Evolutionary conservation across 2,113 vertebrate species (phyloP), one percentile per base, ranked within the genome.

Genomic region (Notothenia coriiceps): DNA sequence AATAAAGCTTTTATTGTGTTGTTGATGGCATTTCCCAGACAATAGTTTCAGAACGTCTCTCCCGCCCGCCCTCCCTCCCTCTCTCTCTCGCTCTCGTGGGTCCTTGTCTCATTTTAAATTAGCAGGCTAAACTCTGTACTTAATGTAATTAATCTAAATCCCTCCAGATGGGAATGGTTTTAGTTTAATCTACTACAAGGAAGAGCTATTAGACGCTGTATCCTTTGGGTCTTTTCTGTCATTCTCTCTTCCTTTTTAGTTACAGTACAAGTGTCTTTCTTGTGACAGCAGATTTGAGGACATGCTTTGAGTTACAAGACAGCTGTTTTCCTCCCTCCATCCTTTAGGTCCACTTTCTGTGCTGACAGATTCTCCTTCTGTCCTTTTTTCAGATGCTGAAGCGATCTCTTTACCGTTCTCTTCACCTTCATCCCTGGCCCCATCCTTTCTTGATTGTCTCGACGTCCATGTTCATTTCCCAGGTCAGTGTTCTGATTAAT

Each of bases 141-240:
- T 55, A 61, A 47, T 76, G 66, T 87, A 87, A 89, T 86, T 61
- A 85, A 89, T 85, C 70, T 86, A 78, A 91, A 79, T 82, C 82
- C 64, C 70, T 80, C 86, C 89, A 88, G 79, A 86, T 92, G 85
- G 63, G 56, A 80, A 82, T 25, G 64, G 67, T 79, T 90, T 88
- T 55, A 83, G 63, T 86, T 87, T 83, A 69, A 79, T 87, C 46
- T 11, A 20, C 52, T 61, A 65, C 56, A 76, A 84, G 62, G 51
- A 82, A 68, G 76, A 74, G 54, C 52, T 52, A 51, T 83, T 66
- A 82, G 49, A 83, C 22, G n/a, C 40, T 61, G 60, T 77, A 17
- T 83, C 79, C 77, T 84, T 20, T 56, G 67, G 66, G 60, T 35
- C 10, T 29, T 43, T 82, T 67, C 44, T 75, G 47, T 77, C 47